Evolutionary conservation across 2,888 invertebrate species (phyloP), one percentile per base, ranked within the genome.

Genomic region (Aricia artaxerxes): DNA sequence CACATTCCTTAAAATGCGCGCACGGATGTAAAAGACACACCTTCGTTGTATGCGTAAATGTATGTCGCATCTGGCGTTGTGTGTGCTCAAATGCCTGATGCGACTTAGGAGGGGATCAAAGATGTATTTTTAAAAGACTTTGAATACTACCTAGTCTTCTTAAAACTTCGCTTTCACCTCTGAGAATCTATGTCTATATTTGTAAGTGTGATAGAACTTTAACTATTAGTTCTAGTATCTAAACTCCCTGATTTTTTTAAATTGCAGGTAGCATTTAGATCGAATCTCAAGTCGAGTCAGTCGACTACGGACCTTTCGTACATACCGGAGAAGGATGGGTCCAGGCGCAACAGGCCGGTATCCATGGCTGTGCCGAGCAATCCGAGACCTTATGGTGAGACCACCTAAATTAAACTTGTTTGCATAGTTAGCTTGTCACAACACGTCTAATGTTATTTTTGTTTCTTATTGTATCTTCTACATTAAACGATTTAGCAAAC

Each of bases 281-380:
- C 97, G 69, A 97, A 96, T 82, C 91, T 98, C 81, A 97, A 97
- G 87, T 96, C 97, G 84, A 98, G 98, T 88, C 98, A 98, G 88
- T 98, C 98, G 81, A 98, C 97, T 81, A 97, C 97, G 83, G 98
- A 98, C 88, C 94, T 98, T 44, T 97, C 97, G 83, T 96, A 97
- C 87, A 96, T 95, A 7, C 94, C 94, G 0, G 94, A 94, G 80
- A 94, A 94, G 83, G 94, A 94, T 73, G 92, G 89, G 79, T 91
- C 95, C 0, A 85, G 92, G 1, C 87, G 94, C 75, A 87, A 87
- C 1, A 85, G 94, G 0, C 95, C 95, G 0, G 85, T 94, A 7
- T 94, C 94, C 1, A 91, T 94, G 90, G 94, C 92, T 0, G 88
- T 92, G 82, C 91, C 93, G 44, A 88, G 87, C 85, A 92, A 91